phyloP scores from a whole-genome alignment of 2,888 invertebrate species.

The Hetaerina titia region DNA sequence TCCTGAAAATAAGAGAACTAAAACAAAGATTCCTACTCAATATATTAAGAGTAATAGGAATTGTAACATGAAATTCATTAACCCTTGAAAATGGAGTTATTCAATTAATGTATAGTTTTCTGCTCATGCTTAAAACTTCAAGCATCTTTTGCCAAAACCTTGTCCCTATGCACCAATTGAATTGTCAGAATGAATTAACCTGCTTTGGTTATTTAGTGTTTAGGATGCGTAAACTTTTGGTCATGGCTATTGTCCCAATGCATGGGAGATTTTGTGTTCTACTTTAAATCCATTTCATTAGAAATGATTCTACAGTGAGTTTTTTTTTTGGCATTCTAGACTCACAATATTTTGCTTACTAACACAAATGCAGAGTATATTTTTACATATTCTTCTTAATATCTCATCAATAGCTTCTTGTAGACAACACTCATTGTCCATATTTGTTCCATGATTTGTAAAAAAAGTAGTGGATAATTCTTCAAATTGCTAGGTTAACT shows the following conservation, averaged over 20 bases:
- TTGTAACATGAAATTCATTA: too few relatives aligned
- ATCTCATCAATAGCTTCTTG: constrained; percentile 15
- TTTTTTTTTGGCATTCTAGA: constrained; percentile 9
- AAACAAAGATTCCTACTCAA: too few relatives aligned
- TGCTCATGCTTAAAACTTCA: neutral
- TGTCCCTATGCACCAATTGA: neutral
- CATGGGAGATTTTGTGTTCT: constrained; percentile 17
- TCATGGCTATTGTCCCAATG: constrained; percentile 27
- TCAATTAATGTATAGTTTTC: too few relatives aligned
- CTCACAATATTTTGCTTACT: neutral
- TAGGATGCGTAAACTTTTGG: neutral
- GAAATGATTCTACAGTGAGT: neutral
- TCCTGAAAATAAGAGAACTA: too few relatives aligned
- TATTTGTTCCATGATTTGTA: neutral
- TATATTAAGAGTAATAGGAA: too few relatives aligned
- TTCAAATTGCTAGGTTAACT: neutral
- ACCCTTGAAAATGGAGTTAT: too few relatives aligned
- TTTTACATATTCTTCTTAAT: constrained; percentile 5
- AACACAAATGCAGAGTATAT: constrained; percentile 1
- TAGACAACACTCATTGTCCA: neutral
- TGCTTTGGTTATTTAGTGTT: constrained; percentile 9
- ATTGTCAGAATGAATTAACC: neutral
- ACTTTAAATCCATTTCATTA: neutral
- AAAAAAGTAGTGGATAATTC: neutral
- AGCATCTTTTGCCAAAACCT: constrained; percentile 19